Conservation (phyloP, 2,113 vertebrate genomes). For the Panthera uncia region DNA sequence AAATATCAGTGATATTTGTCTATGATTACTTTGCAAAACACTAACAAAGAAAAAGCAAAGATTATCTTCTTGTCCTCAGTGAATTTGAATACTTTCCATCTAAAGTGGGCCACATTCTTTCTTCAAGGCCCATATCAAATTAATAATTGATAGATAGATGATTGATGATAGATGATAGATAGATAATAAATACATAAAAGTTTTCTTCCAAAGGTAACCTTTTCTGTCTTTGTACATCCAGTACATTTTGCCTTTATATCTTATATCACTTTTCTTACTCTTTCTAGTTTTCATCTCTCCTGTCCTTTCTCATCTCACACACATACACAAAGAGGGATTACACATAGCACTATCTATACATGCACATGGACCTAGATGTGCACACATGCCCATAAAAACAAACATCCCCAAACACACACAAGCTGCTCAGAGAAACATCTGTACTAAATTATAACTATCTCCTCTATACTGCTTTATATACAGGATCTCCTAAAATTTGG, state of each 20-base stretch:
- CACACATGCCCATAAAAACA: neutral
- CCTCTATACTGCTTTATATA: neutral
- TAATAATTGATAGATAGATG: neutral
- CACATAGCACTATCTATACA: fast-evolving
- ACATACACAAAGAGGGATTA: neutral
- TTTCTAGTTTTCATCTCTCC: neutral
- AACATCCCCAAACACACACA: neutral
- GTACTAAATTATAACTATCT: neutral
- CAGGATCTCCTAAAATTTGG: neutral
- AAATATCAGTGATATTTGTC: neutral
- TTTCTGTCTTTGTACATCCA: neutral
- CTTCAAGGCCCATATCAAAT: neutral
- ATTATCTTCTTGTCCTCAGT: neutral
- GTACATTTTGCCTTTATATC: neutral
- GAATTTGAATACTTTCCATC: neutral
- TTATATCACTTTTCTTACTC: neutral
- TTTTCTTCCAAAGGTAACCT: neutral
- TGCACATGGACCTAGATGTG: fast-evolving
- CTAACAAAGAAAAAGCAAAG: neutral
- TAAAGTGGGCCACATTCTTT: neutral
- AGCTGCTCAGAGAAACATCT: neutral
- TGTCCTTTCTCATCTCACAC: neutral
- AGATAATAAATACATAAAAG: neutral
- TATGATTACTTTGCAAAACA: neutral
- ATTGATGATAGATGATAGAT: neutral